These are phyloP conservation scores for Eolophus roseicapilla DNA, from an alignment of 2,113 vertebrate genomes.

Conservation along the genomic window DNA sequence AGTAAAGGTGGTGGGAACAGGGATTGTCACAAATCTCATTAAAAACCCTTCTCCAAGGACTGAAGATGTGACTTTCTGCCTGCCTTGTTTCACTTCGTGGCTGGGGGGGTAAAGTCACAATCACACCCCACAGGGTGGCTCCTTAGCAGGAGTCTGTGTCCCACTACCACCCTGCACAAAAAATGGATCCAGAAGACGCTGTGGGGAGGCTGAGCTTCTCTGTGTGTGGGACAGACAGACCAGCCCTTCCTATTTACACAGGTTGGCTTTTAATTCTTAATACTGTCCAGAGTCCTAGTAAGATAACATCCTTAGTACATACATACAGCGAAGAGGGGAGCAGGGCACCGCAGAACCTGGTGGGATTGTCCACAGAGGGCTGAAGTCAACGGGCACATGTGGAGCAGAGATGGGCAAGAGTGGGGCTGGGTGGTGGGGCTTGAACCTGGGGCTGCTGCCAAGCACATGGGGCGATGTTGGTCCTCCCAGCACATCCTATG, in stretches of 20 bases:
- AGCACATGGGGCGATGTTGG: accelerated
- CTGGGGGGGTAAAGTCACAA: not conserved
- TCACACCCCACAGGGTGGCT: not conserved
- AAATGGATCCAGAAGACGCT: not conserved
- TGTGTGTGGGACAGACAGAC: not conserved
- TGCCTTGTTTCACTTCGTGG: not conserved
- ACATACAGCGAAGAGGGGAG: not conserved
- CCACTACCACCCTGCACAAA: not conserved
- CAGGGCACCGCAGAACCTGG: not conserved
- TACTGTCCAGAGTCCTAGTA: not conserved
- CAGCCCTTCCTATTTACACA: constrained; percentile 41
- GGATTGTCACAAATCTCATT: not conserved
- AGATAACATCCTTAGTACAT: constrained; percentile 25
- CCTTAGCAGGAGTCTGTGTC: accelerated
- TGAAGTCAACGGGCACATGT: accelerated
- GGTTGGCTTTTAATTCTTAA: constrained; percentile 11
- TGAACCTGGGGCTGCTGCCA: not conserved
- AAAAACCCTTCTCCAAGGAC: not conserved
- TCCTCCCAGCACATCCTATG: not conserved
- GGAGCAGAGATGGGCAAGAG: not conserved
- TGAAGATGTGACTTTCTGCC: accelerated
- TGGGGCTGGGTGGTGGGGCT: not conserved
- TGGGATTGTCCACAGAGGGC: not conserved
- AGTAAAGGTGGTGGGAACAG: not conserved
- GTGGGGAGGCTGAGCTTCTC: not conserved